Base-by-base conservation (phyloP, 1,140 invertebrate genomes). In the Oppia nitens region DNA sequence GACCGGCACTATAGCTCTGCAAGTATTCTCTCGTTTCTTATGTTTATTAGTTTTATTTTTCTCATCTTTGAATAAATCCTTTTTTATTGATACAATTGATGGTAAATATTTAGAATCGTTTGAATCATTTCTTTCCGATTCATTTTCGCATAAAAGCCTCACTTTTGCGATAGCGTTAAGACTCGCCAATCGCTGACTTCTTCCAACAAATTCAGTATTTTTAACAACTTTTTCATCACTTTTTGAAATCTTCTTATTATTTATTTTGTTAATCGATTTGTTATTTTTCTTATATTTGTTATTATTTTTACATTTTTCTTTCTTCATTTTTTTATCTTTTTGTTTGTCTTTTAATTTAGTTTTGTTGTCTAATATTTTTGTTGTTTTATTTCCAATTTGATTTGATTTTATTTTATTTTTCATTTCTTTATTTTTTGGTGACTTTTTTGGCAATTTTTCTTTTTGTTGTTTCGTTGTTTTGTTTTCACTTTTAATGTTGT, bases 101-200 rank as follows among this genome's bases (percentile, higher is more conserved):
- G 32, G 17, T n/a, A n/a, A n/a, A n/a, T n/a, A n/a, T n/a, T n/a
- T n/a, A 9, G 6, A 6, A 9, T 40, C 32, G 17, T 9, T 40
- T 40, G 32, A 9, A 40, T 40, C 32, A 40, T 17, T 40, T 40
- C 17, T 40, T 40, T 50, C 55, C 20, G 55, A 52, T 59, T 90
- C 87, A 68, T 90, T 89, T 70, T 91, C 87, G 65, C 89, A 90
- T 14, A 91, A 74, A 68, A 86, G 88, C 68, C 90, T 86, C 28
- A 91, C 87, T 75, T 91, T 90, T n/a, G 86, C 86, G 64, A 85
- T 70, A 0, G 87, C 87, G 71, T 92, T 92, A 20, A 92, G 69
- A 4, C 86, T 89, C 26, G 87, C 87, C 68, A 88, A 86, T 61
- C 87, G 76, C 32, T 58, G 60, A n/a, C 62, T 51, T 50, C 61